Evolutionary conservation across 92 coral and sea anemone species (phyloP).

Genomic region (Epizoanthus ramosus): DNA sequence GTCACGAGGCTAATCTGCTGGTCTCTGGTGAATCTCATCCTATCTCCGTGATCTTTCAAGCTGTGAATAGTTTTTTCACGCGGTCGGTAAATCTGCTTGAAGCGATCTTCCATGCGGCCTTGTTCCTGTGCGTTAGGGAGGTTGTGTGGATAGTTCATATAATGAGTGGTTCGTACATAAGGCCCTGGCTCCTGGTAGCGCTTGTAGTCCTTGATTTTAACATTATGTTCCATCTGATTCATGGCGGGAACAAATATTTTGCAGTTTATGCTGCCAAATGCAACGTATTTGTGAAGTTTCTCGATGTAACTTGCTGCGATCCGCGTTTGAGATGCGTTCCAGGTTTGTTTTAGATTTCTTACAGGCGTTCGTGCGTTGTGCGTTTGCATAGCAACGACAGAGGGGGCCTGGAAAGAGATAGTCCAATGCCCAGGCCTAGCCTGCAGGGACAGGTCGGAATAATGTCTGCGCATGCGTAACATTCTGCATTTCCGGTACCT

Average conservation of each 20-base stretch:
- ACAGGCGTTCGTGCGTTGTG: not conserved
- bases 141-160: constrained; percentile 80
- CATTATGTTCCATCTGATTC: constrained; percentile 99
- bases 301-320: not conserved
- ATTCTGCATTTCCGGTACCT: too few relatives aligned
- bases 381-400: constrained; percentile 30
- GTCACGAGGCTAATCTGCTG: constrained; percentile 83
- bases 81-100: constrained; percentile 83
- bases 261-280: not conserved
- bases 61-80: constrained; percentile 77
- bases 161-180: constrained; percentile 72
- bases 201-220: constrained; percentile 91
- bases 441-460: too few relatives aligned
- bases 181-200: constrained; percentile 84
- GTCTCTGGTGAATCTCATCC: constrained; percentile 85
- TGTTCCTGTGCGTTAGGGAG: constrained; percentile 85
- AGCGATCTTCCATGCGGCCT: constrained; percentile 86
- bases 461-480: too few relatives aligned
- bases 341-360: not conserved
- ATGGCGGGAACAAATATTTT: constrained; percentile 45
- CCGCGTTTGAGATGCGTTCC: not conserved
- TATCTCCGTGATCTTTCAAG: constrained; percentile 81
- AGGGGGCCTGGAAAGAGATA: constrained; percentile 20
- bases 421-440: too few relatives aligned
- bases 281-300: too few relatives aligned